Evolutionary conservation across 2,797 vertebrate genomes (phyloP).

Genomic region (Hippopotamyrus pictus): DNA sequence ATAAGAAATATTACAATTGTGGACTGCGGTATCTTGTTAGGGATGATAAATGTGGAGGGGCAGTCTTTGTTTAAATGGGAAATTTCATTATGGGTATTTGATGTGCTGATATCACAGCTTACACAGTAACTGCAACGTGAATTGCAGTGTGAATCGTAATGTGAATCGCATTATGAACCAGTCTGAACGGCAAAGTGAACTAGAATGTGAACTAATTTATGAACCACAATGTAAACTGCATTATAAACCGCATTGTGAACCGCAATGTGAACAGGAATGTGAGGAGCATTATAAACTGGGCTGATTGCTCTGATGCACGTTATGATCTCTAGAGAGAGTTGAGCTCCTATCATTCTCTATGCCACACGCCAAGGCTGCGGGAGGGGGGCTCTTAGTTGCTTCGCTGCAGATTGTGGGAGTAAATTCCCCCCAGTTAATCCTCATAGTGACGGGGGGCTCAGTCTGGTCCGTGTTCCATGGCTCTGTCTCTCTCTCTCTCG

Average conservation of each 20-base stretch:
- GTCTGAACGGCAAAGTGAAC: background rate
- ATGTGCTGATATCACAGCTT: background rate
- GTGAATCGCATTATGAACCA: background rate
- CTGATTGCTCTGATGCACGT: background rate
- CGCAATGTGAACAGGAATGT: background rate
- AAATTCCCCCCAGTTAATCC: conserved; percentile 10
- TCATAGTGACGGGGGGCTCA: conserved; percentile 5
- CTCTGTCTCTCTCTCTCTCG: background rate
- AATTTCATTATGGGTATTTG: background rate
- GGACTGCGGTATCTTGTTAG: background rate
- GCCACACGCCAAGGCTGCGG: background rate
- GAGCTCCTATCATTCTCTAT: background rate
- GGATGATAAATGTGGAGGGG: background rate
- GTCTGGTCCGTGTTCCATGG: background rate
- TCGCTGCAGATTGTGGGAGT: background rate
- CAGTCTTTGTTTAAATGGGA: background rate
- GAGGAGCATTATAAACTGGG: background rate
- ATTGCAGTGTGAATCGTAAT: background rate
- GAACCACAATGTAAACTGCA: background rate
- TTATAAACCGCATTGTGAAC: background rate
- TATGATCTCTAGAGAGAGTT: background rate
- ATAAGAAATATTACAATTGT: background rate
- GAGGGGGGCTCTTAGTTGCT: background rate
- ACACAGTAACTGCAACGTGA: background rate
- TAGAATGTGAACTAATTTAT: background rate